phyloP scores from a whole-genome alignment of 2,797 vertebrate genomes.

The Momotus momota region DNA sequence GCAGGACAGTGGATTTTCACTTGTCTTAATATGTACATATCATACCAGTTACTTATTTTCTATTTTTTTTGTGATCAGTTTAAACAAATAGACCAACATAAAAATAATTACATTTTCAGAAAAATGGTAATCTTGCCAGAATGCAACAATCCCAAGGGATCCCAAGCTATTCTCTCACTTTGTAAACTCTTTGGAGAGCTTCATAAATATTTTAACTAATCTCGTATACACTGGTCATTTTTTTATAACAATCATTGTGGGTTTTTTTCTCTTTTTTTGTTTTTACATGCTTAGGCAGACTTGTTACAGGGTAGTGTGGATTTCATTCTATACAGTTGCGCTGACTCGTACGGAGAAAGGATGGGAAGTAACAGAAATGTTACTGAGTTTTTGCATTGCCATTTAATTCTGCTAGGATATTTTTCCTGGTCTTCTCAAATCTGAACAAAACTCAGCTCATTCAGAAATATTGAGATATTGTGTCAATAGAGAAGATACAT shows the following conservation, averaged over 20 bases:
- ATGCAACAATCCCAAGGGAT: fast-evolving
- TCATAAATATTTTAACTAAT: neutral
- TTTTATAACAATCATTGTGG: neutral
- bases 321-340: neutral
- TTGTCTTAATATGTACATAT: neutral
- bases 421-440: neutral
- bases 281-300: neutral
- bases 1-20: neutral
- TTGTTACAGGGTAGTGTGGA: neutral
- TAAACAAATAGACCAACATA: neutral
- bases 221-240: neutral
- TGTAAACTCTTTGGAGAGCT: neutral
- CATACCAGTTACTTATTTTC: neutral
- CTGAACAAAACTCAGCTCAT: neutral
- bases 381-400: neutral
- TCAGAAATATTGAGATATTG: neutral
- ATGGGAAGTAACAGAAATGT: neutral
- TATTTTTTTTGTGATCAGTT: neutral
- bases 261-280: neutral
- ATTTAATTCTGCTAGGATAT: neutral
- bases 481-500: neutral
- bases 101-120: neutral
- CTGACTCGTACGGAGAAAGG: neutral
- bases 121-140: neutral
- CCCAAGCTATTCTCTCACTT: neutral